Evolutionary conservation across 2,888 invertebrate species (phyloP).

Genomic region (Pristionchus fissidentatus): DNA sequence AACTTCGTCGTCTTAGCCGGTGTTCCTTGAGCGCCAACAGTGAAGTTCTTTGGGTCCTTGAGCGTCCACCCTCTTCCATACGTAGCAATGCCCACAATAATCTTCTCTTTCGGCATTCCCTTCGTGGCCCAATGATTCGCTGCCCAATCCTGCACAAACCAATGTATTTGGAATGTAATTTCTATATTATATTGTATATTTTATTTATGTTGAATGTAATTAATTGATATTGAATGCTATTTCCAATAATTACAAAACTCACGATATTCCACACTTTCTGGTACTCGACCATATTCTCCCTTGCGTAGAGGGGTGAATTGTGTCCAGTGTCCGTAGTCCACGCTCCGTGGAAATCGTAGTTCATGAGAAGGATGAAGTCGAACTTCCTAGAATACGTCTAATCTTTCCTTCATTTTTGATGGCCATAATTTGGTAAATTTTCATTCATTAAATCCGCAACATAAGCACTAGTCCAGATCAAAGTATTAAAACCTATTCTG

Average conservation of each 20-base stretch:
- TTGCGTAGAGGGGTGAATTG: slow-evolving; percentile 66
- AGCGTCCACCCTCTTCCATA: slow-evolving; percentile 73
- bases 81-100: slow-evolving; percentile 70
- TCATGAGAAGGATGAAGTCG: slow-evolving; percentile 70
- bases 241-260: slow-evolving; percentile 2
- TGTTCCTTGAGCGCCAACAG: slow-evolving; percentile 63
- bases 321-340: slow-evolving; percentile 64
- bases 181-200: neutral
- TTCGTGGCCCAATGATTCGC: slow-evolving; percentile 83
- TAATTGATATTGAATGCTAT: no score
- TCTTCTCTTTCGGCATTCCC: slow-evolving; percentile 72
- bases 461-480: no score
- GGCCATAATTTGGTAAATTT: neutral
- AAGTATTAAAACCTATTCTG: neutral
- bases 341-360: slow-evolving; percentile 69
- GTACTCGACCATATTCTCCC: slow-evolving; percentile 57
- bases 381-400: slow-evolving; percentile 55
- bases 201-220: no score
- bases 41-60: slow-evolving; percentile 56
- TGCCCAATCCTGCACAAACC: slow-evolving; percentile 82
- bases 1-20: slow-evolving; percentile 77
- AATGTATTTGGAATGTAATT: slow-evolving; percentile 28
- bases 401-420: neutral
- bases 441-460: no score
- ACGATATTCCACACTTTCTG: slow-evolving; percentile 68